Base-by-base conservation (phyloP, 2,797 vertebrate genomes). In the Sebastiscus albofasciatus region DNA sequence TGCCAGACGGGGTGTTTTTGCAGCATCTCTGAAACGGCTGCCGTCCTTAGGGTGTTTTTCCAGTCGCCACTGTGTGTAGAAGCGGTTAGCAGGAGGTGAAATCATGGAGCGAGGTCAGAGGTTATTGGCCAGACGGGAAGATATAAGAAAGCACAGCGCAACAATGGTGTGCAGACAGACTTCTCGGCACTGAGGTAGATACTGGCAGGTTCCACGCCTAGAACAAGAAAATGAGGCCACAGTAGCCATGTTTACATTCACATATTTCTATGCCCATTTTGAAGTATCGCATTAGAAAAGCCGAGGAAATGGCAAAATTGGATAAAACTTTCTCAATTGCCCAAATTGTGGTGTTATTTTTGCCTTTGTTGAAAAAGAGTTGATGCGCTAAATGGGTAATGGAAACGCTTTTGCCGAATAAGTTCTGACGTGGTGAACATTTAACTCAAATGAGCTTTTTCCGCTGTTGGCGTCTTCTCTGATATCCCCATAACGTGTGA, bases 341-440 rank as follows among this genome's bases (percentile, higher is more conserved):
- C 39, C 39, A 46, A 46, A 18, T 46, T 49, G 46, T 0, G 46
- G 18, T 20, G 46, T 49, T 49, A 20, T 20, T 49, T 46, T 49
- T 46, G 18, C 6, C 16, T 46, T 46, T 0, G 16, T 46, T 3
- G 6, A 46, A 46, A 46, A 46, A 18, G 0, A 46, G 16, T 46
- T 46, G 42, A 46, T 2, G 46, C 18, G 8, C 18, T 49, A 49
- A 20, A 49, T 49, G 0, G 0, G 46, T 49, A 20, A 49, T 2
- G 16, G 14, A 46, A 46, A 0, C 2, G 39, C 14, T 6, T 18
- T 46, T 46, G 14, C 39, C 6, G 0, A 0, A 16, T 1, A 46
- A 49, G 46, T 49, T 20, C 18, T 49, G 18, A 49, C 46, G 0
- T 49, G 8, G 1, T 18, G 46, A 49, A 49, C 46, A 49, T 49